These are phyloP conservation scores for Julus scanicus DNA, from an alignment of 2,888 invertebrate genomes.

Conservation along the genomic window DNA sequence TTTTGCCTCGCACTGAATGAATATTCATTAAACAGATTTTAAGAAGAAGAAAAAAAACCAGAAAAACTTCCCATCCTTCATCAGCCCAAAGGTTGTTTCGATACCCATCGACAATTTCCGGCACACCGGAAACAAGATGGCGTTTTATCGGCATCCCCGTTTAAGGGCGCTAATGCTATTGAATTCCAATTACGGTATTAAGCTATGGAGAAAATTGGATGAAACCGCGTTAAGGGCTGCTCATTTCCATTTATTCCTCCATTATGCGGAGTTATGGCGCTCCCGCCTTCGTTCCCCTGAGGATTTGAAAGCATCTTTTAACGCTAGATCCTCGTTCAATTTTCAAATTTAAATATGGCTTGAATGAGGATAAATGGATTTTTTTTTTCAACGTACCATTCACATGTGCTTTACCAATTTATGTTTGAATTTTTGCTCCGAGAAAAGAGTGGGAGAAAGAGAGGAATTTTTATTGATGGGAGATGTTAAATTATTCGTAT, in stretches of 20 bases:
- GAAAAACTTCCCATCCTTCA: not conserved
- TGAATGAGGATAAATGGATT: constrained; percentile 19
- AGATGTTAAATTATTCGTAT: constrained; percentile 39
- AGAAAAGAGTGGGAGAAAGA: not conserved
- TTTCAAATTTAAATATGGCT: constrained; percentile 32
- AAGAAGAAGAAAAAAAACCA: no score
- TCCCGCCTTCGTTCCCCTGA: not conserved
- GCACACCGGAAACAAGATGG: constrained; percentile 32
- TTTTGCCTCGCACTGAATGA: not conserved
- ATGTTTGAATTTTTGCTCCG: not conserved
- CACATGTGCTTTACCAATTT: not conserved
- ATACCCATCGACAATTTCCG: constrained; percentile 37
- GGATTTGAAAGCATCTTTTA: constrained; percentile 17
- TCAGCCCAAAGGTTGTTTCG: constrained; percentile 19
- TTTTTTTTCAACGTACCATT: not conserved
- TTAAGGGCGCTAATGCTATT: constrained; percentile 36
- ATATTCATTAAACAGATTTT: constrained; percentile 22
- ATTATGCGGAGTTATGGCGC: constrained; percentile 10
- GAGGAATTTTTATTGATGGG: constrained; percentile 36
- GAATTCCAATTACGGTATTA: constrained; percentile 39
- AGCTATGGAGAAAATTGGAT: constrained; percentile 39
- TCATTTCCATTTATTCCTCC: constrained; percentile 37
- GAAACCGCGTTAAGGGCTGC: constrained; percentile 37
- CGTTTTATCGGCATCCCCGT: constrained; percentile 20
- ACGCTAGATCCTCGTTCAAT: not conserved